These are phyloP conservation scores for Chlorops oryzae DNA, from an alignment of 1,140 invertebrate species.

Conservation along the genomic window DNA sequence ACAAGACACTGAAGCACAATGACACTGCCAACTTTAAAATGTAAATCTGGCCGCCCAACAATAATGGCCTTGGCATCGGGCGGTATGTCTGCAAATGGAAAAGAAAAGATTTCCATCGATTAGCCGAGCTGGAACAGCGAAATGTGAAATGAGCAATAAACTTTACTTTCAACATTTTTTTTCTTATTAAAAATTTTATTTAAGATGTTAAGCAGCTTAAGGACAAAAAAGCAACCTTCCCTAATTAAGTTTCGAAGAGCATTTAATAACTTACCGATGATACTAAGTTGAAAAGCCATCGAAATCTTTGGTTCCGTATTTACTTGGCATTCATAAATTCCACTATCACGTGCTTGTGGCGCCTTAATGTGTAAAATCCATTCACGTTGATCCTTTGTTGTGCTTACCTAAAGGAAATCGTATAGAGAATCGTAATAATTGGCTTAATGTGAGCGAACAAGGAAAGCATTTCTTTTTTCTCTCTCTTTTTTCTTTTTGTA, in stretches of 20 bases:
- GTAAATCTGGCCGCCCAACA: slow-evolving; percentile 67
- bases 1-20: slow-evolving; percentile 75
- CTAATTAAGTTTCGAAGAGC: no score
- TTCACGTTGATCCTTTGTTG: slow-evolving; percentile 80
- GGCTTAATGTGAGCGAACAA: no score
- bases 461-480: no score
- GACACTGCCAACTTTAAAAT: slow-evolving; percentile 77
- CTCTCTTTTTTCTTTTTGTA: no score
- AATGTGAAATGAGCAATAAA: not conserved
- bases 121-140: no score
- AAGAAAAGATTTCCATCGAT: no score
- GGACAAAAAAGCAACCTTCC: no score
- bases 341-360: slow-evolving; percentile 74
- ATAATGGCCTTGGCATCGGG: slow-evolving; percentile 77
- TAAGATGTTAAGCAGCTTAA: no score
- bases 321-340: slow-evolving; percentile 85
- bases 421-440: no score
- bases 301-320: slow-evolving; percentile 90
- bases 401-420: slow-evolving; percentile 69
- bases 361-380: slow-evolving; percentile 90
- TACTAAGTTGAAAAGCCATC: slow-evolving; percentile 76
- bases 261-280: slow-evolving; percentile 77
- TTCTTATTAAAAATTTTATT: not conserved
- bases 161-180: not conserved
- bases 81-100: slow-evolving; percentile 29